A percentile compares a stretch with the other conserved stretches of the same genome.
Evolutionary conservation across 2,888 invertebrate genomes (phyloP).

Genomic region (Brachyptera risi): DNA sequence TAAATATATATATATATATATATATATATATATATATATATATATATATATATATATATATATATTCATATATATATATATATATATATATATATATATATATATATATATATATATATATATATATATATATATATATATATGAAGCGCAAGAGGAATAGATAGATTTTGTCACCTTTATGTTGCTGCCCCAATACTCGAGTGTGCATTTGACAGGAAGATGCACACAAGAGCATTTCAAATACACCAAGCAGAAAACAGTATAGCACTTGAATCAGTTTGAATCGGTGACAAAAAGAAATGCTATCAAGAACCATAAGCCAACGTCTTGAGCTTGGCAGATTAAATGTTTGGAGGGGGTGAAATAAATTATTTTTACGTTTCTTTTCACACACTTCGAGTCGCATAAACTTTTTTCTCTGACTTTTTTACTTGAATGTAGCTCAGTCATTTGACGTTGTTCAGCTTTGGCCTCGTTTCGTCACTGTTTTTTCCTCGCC

Average conservation of each 20-base stretch:
- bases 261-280: not conserved
- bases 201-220: not conserved
- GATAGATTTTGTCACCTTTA: too few species aligned
- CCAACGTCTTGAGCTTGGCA: not conserved
- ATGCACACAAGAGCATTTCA: not conserved
- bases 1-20: too few species aligned
- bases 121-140: too few species aligned
- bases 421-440: not conserved
- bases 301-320: not conserved
- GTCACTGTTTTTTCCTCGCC: not conserved
- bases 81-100: too few species aligned
- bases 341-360: not conserved
- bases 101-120: too few species aligned
- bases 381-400: not conserved
- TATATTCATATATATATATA: too few species aligned
- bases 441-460: not conserved
- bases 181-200: too few species aligned
- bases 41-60: too few species aligned
- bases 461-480: not conserved
- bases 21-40: too few species aligned
- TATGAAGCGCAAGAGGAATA: too few species aligned
- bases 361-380: not conserved
- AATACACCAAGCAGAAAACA: not conserved
- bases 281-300: not conserved
- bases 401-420: not conserved